Base-by-base conservation (phyloP, 2,113 vertebrate species). In the Laticauda laticaudata region DNA sequence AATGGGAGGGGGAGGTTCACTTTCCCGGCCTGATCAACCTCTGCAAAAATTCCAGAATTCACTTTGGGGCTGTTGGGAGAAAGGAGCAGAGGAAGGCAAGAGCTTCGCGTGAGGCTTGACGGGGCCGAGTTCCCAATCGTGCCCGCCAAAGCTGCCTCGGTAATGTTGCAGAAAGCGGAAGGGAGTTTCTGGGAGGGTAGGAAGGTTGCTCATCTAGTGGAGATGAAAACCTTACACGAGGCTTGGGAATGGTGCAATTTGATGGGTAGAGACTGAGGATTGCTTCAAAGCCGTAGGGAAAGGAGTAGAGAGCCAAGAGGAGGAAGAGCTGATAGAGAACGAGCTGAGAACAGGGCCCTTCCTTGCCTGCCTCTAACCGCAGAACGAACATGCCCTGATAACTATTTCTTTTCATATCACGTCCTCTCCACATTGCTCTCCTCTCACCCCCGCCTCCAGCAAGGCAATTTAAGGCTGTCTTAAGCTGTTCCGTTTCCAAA, bases 1-100 rank as follows among this genome's bases (percentile, higher is more conserved):
- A 61, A 3, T 0, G 57, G 1, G 26, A 1, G 3, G 2, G 2
- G 2, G 3, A 0, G 10, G 61, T 69, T 43, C 3, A 43, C 18
- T 39, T 81, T 21, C 3, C 18, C 3, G 20, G 75, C 18, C 75
- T 43, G 3, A 81, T 81, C 34, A 81, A 81, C 3, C 34, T 21
- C 34, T 81, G 34, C 18, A 81, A 81, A 21, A 81, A 81, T 8
- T 43, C 75, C 75, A 43, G 34, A 43, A 21, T 39, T 43, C 75
- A 43, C 34, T 43, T 21, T 10, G 75, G 75, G 34, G 75, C 21
- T 81, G 18, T 81, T 43, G 34, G 8, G 34, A 81, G n/a, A 81
- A 81, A 43, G 75, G 18, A 18, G 34, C 75, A 43, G 75, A 81
- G 34, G 34, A 43, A 81, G 75, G 69, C n/a, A 8, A 34, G 18